Evolutionary conservation across 2,888 invertebrate species (phyloP), one percentile per base, ranked within the genome.

Genomic region (Chorisops tibialis): DNA sequence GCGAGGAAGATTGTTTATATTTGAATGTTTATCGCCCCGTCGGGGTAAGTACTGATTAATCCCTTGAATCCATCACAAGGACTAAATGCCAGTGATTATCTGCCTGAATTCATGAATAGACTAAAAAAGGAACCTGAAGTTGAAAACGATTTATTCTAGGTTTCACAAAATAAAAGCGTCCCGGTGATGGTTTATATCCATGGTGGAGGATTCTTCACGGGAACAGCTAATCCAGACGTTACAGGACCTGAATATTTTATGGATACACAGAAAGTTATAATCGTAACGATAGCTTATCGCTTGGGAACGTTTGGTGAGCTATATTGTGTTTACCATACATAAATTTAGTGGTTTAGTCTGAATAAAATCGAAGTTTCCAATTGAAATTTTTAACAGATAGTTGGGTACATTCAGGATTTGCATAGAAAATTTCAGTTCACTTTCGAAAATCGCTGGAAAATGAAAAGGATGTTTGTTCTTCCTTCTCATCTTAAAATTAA

Each of bases 131-230:
- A 5, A 41, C 2, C 41, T 30, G 30, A 30, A 41, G 6, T 41
- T 41, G 16, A 41, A 11, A 6, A 11, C 41, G 6, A 9, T 58
- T 58, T 22, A 3, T 21, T 48, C 3, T 38, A 60, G 59, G 24
- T 38, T 12, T 16, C 41, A 2, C 14, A 38, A 11, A 63, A 41
- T 60, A 67, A 61, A 18, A 4, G 14, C 1, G 58, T 77, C 3
- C 80, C 81, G 0, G 82, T 82, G 0, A 79, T 83, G 79, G 78
- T 82, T 1, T 81, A 79, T 61, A 80, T 82, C 61, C 80, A 81
- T 68, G 82, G 81, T 41, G 82, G 82, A 0, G 82, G 79, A 11
- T 82, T 79, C 69, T 79, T 82, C 65, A 74, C 79, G 4, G 82
- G 82, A 6, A 70, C 75, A 1, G 76, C 79, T 0, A 73, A 72